Percentiles rank a stretch among this genome's conserved stretches.
Evolutionary conservation across 2,888 invertebrate genomes (phyloP).

Genomic region (Oxycera nigricornis): DNA sequence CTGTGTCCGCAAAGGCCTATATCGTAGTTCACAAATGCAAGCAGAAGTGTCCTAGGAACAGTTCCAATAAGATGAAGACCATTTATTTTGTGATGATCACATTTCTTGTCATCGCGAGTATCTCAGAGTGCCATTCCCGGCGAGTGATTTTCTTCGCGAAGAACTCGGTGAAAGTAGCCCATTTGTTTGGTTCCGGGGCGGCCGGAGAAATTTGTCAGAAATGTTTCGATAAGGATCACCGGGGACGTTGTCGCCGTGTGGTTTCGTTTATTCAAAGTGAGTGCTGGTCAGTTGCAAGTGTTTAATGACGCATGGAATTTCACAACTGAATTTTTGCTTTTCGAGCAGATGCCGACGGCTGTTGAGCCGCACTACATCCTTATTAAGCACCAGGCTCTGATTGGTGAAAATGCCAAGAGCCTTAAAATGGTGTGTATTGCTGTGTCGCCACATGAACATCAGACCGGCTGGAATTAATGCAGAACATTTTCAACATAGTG

Average conservation of each 20-base stretch:
- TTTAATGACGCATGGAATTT: background rate
- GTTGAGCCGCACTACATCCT: no score
- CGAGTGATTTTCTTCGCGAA: slow-evolving; percentile 22
- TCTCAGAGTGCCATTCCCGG: slow-evolving; percentile 4
- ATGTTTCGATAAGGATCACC: slow-evolving; percentile 30
- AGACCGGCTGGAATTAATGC: no score
- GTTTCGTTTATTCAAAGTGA: slow-evolving; percentile 37
- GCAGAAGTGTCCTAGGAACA: background rate
- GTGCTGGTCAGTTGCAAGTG: slow-evolving; percentile 22
- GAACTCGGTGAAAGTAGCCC: slow-evolving; percentile 26
- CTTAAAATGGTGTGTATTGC: no score
- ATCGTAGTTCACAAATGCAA: background rate
- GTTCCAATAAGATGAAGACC: slow-evolving; percentile 9
- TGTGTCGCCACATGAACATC: no score
- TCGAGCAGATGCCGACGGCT: slow-evolving; percentile 12
- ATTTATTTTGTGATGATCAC: background rate
- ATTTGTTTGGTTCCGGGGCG: slow-evolving; percentile 29
- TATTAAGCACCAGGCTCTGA: no score
- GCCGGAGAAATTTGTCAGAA: slow-evolving; percentile 31
- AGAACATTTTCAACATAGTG: no score
- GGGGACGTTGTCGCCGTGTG: slow-evolving; percentile 28
- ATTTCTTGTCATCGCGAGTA: background rate
- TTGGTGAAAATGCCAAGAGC: no score
- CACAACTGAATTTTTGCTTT: slow-evolving; percentile 4
- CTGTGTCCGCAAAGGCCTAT: background rate